Conservation (phyloP, 1,140 invertebrate species). For the Magallana gigas region DNA sequence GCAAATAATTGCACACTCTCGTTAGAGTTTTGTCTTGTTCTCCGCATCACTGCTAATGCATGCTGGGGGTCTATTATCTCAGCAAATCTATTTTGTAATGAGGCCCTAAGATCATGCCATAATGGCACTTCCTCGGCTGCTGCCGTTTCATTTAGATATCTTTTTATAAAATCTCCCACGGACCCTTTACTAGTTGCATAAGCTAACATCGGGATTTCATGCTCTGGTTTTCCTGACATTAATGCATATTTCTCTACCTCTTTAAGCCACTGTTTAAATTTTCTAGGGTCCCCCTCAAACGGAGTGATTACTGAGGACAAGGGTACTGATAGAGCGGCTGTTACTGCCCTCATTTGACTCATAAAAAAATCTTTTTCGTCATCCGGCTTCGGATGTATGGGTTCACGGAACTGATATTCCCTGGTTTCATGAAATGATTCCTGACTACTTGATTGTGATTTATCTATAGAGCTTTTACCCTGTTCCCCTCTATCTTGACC, state of each 20-base stretch:
- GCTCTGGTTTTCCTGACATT: not conserved
- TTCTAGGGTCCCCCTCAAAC: slow-evolving; percentile 34
- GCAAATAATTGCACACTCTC: slow-evolving; percentile 21
- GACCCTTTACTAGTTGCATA: slow-evolving; percentile 9
- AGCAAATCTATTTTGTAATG: slow-evolving; percentile 20
- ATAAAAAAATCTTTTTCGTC: too few relatives aligned
- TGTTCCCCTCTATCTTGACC: not conserved
- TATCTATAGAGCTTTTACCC: not conserved
- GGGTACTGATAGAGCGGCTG: not conserved
- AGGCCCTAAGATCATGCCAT: not conserved
- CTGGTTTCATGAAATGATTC: not conserved
- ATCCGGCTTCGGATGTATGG: too few relatives aligned
- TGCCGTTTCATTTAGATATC: slow-evolving; percentile 36
- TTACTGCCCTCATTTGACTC: too few relatives aligned
- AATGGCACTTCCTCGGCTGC: not conserved
- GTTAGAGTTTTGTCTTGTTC: not conserved
- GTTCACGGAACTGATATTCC: not conserved
- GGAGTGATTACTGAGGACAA: not conserved
- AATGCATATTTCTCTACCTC: slow-evolving; percentile 46
- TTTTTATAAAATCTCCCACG: slow-evolving; percentile 27
- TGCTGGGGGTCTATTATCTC: slow-evolving; percentile 32
- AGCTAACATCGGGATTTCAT: not conserved
- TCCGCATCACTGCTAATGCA: not conserved
- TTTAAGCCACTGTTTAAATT: slow-evolving; percentile 47
- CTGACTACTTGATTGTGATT: not conserved